phyloP scores from a whole-genome alignment of 1,140 invertebrate species.

The Lepidurus apus region DNA sequence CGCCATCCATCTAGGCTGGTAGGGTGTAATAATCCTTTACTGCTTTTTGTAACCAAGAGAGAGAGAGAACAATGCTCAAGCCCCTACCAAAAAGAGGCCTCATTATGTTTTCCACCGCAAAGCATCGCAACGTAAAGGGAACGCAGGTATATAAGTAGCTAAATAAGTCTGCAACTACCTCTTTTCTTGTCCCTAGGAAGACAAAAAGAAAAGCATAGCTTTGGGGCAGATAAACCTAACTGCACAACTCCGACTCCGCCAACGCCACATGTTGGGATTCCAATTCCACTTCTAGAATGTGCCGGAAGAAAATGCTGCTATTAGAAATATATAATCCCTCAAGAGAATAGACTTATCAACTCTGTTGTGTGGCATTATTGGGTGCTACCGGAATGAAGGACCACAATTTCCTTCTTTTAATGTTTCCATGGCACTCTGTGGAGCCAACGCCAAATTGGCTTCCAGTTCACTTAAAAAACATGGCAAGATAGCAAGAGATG shows the following conservation, averaged over 20 bases:
- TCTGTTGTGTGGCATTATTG: no score
- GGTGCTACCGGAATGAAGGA: no score
- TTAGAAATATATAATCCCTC: no score
- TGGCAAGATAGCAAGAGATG: no score
- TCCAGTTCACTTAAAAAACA: no score
- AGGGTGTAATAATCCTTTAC: background rate
- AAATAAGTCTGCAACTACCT: constrained; percentile 12
- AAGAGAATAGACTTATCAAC: no score
- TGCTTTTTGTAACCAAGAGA: background rate
- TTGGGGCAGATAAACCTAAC: background rate
- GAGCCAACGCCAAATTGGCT: no score
- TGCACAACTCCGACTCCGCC: background rate
- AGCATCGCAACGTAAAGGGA: background rate
- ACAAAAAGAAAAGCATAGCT: background rate
- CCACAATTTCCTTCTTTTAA: no score
- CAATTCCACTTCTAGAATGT: no score
- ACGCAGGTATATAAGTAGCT: background rate
- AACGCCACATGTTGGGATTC: background rate
- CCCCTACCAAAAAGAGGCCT: constrained; percentile 4
- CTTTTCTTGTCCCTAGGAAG: background rate
- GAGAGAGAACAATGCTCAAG: constrained; percentile 10
- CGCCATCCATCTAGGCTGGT: background rate
- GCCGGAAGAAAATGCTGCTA: no score
- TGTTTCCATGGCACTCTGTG: no score
- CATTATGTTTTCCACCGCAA: background rate